phyloP scores from a whole-genome alignment of 2,113 vertebrate species.

The Triplophysa dalaica region DNA sequence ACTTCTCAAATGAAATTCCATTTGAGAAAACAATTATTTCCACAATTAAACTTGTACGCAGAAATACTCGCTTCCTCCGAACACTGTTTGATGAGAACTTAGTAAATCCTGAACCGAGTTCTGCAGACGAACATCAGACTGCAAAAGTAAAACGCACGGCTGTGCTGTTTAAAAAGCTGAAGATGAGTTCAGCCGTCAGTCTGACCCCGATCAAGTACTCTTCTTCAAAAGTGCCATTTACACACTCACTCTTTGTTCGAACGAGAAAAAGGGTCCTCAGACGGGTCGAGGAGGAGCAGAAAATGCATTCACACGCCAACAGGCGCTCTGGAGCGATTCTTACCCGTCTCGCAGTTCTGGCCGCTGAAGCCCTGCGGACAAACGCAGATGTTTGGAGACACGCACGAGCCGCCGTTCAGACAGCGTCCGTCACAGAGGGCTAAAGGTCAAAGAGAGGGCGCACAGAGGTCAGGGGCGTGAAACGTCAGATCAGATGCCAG shows the following conservation, averaged over 20 bases:
- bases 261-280: neutral
- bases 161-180: too few species aligned
- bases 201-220: neutral
- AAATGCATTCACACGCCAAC: neutral
- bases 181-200: too few species aligned
- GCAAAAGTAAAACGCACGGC: too few species aligned
- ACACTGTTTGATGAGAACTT: too few species aligned
- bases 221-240: neutral
- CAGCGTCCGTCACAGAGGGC: constrained; percentile 94
- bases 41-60: too few species aligned
- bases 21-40: too few species aligned
- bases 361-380: constrained; percentile 96
- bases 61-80: too few species aligned
- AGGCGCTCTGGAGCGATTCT: constrained; percentile 53
- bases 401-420: constrained; percentile 91
- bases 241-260: neutral
- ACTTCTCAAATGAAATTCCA: too few species aligned
- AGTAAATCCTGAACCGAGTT: too few species aligned
- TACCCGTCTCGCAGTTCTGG: constrained; percentile 92
- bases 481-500: neutral
- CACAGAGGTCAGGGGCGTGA: constrained; percentile 34
- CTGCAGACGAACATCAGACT: too few species aligned
- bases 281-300: neutral
- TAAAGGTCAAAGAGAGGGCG: constrained; percentile 70
- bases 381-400: constrained; percentile 89